A percentile compares a stretch with the other conserved stretches of the same genome.
Evolutionary conservation across 2,888 invertebrate genomes (phyloP).

Genomic region (Drosophila tanythrix): DNA sequence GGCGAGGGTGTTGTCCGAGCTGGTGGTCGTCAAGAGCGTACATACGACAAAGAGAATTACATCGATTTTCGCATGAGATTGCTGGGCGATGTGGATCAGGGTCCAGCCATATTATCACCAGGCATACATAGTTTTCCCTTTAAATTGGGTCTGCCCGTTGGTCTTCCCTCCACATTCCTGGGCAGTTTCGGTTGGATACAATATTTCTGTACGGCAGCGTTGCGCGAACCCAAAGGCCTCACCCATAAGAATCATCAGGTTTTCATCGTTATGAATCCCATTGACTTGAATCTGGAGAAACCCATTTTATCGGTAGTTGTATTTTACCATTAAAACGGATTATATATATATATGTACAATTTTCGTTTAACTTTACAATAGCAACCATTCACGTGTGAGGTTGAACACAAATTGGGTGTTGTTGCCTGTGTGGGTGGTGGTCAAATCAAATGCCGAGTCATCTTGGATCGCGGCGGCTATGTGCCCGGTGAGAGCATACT

Average conservation of each 20-base stretch:
- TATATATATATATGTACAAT: neutral
- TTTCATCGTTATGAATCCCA: conserved; percentile 98
- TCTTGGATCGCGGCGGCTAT: conserved; percentile 96
- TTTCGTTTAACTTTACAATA: conserved; percentile 78
- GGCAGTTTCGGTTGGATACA: conserved; percentile 98
- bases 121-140: conserved; percentile 98
- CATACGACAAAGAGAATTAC: conserved; percentile 96
- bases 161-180: conserved; percentile 95
- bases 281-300: conserved; percentile 95
- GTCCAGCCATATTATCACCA: conserved; percentile 93
- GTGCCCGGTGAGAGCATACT: conserved; percentile 97
- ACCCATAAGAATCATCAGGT: conserved; percentile 98
- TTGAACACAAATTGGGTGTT: conserved; percentile 95
- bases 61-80: conserved; percentile 97
- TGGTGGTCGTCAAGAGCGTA: conserved; percentile 91
- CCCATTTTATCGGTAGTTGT: conserved; percentile 91
- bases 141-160: conserved; percentile 94
- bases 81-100: conserved; percentile 94
- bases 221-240: conserved; percentile 92
- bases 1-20: conserved; percentile 97
- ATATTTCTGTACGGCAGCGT: conserved; percentile 95
- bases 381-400: conserved; percentile 96
- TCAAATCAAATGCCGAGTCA: conserved; percentile 93
- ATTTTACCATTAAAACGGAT: conserved; percentile 51
- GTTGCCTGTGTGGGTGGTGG: conserved; percentile 94